These are phyloP conservation scores for Diloba caeruleocephala DNA, from an alignment of 2,888 invertebrate species.

Conservation along the genomic window DNA sequence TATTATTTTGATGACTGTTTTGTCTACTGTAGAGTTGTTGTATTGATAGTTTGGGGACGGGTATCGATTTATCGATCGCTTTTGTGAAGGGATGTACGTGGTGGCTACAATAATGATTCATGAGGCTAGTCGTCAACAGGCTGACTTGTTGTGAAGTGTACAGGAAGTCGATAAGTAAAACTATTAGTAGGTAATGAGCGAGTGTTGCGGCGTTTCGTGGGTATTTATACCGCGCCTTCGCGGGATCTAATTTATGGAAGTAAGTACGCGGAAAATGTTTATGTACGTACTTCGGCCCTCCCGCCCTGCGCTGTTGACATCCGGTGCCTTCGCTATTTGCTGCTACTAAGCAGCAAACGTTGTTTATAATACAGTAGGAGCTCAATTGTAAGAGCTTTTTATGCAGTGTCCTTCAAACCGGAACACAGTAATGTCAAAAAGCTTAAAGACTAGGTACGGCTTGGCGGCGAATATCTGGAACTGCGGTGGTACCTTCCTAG, in stretches of 20 bases:
- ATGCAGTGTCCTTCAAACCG: no score
- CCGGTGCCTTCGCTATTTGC: conserved; percentile 74
- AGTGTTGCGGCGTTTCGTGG: conserved; percentile 79
- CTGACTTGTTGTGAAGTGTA: conserved; percentile 66
- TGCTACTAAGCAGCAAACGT: conserved; percentile 57
- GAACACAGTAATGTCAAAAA: no score
- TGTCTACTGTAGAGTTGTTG: conserved; percentile 60
- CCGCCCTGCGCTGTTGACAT: conserved; percentile 80
- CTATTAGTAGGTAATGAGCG: conserved; percentile 86
- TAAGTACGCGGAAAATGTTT: conserved; percentile 89
- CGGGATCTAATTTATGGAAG: conserved; percentile 88
- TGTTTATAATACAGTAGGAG: conserved; percentile 50
- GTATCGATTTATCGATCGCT: conserved; percentile 53
- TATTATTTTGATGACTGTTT: conserved; percentile 81
- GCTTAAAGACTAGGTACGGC: no score
- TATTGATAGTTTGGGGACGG: conserved; percentile 54
- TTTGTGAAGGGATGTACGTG: conserved; percentile 51
- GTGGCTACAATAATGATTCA: conserved; percentile 51
- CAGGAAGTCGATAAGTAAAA: conserved; percentile 84
- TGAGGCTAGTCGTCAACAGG: conserved; percentile 54
- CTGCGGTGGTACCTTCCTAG: no score
- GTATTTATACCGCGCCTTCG: conserved; percentile 87
- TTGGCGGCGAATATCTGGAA: no score
- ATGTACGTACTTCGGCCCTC: conserved; percentile 76
- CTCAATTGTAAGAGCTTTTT: conserved; percentile 37